Percentiles rank a stretch among this genome's conserved stretches.
These are phyloP conservation scores for Sciurus vulgaris DNA, from an alignment of 2,797 vertebrate species.

Conservation along the genomic window DNA sequence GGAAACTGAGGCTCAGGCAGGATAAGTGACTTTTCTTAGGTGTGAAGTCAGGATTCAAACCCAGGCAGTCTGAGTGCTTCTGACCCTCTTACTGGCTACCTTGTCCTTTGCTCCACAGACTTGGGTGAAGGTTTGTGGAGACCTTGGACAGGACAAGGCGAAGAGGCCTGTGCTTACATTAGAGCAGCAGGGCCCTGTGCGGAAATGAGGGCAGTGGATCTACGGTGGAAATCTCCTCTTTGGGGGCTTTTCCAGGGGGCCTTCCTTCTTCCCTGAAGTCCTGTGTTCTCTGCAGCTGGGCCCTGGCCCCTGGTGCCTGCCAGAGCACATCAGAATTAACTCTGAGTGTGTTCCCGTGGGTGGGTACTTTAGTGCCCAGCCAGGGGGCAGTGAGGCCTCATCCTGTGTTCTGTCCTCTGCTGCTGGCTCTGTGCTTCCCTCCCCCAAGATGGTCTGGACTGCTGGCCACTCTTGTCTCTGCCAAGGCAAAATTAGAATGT, in stretches of 20 bases:
- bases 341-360: rapidly evolving
- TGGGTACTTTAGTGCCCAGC: constrained; percentile 43
- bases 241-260: not conserved
- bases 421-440: constrained; percentile 68
- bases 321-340: not conserved
- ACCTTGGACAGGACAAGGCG: not conserved
- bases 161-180: not conserved
- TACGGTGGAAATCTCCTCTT: not conserved
- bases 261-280: not conserved
- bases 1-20: not conserved
- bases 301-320: not conserved
- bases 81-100: not conserved
- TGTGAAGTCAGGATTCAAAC: not conserved
- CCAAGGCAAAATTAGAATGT: constrained; percentile 81
- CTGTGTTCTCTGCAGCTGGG: not conserved
- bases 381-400: constrained; percentile 63
- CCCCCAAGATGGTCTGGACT: constrained; percentile 63
- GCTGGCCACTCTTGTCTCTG: constrained; percentile 68
- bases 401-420: constrained; percentile 67
- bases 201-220: not conserved
- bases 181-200: not conserved
- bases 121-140: not conserved
- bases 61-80: not conserved
- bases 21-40: not conserved
- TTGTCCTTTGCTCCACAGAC: not conserved